These are phyloP conservation scores for Rhynchonycteris naso DNA, from an alignment of 2,797 vertebrate genomes.

Conservation along the genomic window DNA sequence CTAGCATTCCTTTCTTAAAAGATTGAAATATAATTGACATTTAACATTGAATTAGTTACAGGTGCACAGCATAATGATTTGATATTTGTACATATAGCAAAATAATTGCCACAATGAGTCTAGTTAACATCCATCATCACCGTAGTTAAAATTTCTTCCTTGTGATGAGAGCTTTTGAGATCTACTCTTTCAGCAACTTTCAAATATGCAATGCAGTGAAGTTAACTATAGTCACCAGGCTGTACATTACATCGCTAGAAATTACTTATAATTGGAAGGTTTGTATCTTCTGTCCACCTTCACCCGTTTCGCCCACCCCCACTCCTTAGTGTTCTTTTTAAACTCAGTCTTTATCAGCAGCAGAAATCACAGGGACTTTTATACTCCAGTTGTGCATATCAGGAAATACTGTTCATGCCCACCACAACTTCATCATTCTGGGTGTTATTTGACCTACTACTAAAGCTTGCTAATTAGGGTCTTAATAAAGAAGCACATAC, in stretches of 20 bases:
- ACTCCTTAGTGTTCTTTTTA: neutral
- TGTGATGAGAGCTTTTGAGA: neutral
- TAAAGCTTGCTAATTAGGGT: neutral
- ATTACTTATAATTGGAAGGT: too few species aligned
- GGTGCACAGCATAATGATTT: neutral
- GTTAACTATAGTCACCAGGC: neutral
- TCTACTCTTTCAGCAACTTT: neutral
- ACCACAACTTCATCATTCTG: neutral
- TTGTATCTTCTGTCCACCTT: neutral
- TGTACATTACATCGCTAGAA: neutral
- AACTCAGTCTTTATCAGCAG: neutral
- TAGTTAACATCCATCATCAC: neutral
- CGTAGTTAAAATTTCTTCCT: neutral
- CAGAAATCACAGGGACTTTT: neutral
- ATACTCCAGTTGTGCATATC: neutral
- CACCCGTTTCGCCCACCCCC: neutral
- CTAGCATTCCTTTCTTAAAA: too few species aligned
- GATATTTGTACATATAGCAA: neutral
- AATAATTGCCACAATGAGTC: neutral
- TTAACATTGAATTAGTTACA: neutral
- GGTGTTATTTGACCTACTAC: neutral
- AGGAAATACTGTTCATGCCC: neutral
- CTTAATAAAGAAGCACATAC: neutral
- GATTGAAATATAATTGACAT: neutral
- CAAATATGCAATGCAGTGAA: neutral